These are phyloP conservation scores for Zosterops lateralis DNA, from an alignment of 2,113 vertebrate species.

Conservation along the genomic window DNA sequence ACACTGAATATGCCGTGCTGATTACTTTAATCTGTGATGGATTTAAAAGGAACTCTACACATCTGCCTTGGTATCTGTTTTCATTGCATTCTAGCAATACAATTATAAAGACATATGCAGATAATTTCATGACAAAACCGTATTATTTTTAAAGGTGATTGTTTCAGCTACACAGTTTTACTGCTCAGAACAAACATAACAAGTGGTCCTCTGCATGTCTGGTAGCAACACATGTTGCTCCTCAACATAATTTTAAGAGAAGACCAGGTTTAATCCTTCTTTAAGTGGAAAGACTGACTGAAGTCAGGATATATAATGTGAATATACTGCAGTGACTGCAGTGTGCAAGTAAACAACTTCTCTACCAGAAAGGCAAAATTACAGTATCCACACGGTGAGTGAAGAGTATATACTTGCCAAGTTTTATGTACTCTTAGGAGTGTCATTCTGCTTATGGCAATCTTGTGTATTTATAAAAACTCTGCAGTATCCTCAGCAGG, in stretches of 20 bases:
- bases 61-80: background rate
- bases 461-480: background rate
- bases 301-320: background rate
- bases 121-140: background rate
- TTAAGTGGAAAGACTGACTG: background rate
- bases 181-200: background rate
- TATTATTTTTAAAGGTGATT: background rate
- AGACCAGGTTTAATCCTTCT: background rate
- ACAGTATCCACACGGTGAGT: background rate
- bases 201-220: background rate
- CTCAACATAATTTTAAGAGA: background rate
- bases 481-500: background rate
- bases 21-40: background rate
- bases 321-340: background rate
- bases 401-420: background rate
- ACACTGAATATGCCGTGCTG: background rate
- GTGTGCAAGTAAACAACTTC: background rate
- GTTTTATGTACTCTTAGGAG: background rate
- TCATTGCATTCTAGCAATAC: background rate
- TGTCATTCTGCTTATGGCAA: background rate
- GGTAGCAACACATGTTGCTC: background rate
- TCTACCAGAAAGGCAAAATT: background rate
- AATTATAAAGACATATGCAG: background rate
- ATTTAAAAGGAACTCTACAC: background rate
- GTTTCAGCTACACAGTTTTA: background rate